A percentile compares a stretch with the other conserved stretches of the same genome.
These are phyloP conservation scores for Octomys mimax DNA, from an alignment of 2,797 vertebrate genomes.

Conservation along the genomic window DNA sequence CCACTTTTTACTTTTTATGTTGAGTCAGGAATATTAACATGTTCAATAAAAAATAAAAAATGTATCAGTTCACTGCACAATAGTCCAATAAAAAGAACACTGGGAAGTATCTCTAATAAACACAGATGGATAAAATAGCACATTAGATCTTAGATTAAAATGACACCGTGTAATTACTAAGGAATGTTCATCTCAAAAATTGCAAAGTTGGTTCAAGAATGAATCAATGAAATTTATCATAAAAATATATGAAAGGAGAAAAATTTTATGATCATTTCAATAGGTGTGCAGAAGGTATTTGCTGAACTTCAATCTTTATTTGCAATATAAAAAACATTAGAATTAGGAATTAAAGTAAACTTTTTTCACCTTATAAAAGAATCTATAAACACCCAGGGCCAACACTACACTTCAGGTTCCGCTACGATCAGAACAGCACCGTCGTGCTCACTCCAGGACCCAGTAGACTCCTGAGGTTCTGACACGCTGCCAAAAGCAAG, in stretches of 20 bases:
- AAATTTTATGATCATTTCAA: neutral
- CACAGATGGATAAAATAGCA: neutral
- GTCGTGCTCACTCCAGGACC: neutral
- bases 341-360: neutral
- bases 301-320: neutral
- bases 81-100: neutral
- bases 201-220: neutral
- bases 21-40: neutral
- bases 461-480: neutral
- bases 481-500: neutral
- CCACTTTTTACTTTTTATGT: neutral
- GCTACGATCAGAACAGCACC: neutral
- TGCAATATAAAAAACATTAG: neutral
- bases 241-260: neutral
- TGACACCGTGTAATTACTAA: neutral
- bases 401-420: neutral
- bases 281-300: neutral
- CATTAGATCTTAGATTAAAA: neutral
- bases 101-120: neutral
- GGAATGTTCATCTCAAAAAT: neutral
- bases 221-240: neutral
- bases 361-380: neutral
- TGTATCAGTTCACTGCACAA: neutral
- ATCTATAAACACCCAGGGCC: neutral
- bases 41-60: constrained; percentile 33